Conservation (phyloP, 2,888 invertebrate species). For the Heterodera filipjevi region DNA sequence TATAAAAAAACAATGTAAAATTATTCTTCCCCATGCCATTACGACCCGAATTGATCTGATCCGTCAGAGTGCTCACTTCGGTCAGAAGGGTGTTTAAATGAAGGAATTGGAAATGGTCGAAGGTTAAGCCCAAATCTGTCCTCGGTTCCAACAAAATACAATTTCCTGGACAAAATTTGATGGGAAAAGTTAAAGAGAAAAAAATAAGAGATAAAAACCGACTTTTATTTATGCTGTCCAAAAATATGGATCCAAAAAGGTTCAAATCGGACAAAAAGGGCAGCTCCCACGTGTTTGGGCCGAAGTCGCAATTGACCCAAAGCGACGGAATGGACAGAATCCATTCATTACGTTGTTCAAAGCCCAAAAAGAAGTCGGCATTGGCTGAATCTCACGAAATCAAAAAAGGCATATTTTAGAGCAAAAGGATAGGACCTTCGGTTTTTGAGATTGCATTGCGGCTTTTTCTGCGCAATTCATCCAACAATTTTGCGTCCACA, state of each 20-base stretch:
- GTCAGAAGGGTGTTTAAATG: conserved; percentile 44
- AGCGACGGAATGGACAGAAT: conserved; percentile 30
- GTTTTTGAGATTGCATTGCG: background rate
- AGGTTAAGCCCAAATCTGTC: conserved; percentile 46
- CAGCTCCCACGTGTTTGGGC: conserved; percentile 25
- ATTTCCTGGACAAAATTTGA: conserved; percentile 6
- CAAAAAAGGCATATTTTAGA: conserved; percentile 14
- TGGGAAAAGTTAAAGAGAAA: background rate
- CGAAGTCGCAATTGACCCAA: conserved; percentile 35
- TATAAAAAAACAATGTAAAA: background rate
- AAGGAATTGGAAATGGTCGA: conserved; percentile 63
- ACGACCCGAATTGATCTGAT: conserved; percentile 44
- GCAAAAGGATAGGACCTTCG: conserved; percentile 1
- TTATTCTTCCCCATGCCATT: background rate
- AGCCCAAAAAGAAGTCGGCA: conserved; percentile 7
- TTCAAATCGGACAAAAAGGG: conserved; percentile 23
- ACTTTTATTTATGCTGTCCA: conserved; percentile 3
- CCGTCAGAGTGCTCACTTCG: conserved; percentile 46
- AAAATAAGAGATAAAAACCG: background rate
- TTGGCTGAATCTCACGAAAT: background rate
- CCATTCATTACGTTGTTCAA: conserved; percentile 29
- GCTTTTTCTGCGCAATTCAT: background rate
- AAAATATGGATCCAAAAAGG: conserved; percentile 26
- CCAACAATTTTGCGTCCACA: background rate
- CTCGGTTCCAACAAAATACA: conserved; percentile 37